Evolutionary conservation across 2,113 vertebrate species (phyloP).

Genomic region (Rhadina sibilatrix): DNA sequence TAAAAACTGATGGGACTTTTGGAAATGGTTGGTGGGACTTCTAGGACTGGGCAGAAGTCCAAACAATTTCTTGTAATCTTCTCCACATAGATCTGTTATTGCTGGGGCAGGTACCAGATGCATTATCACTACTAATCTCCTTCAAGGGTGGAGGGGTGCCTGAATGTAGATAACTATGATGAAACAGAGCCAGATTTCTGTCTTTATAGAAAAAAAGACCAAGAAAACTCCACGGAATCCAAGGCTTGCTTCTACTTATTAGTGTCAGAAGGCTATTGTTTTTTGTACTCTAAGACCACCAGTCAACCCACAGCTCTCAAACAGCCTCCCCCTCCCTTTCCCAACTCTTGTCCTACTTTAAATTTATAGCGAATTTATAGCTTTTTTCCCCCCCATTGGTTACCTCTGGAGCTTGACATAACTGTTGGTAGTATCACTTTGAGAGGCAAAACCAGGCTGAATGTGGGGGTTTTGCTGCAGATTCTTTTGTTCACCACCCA

Average conservation of each 20-base stretch:
- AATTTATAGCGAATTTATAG: not conserved
- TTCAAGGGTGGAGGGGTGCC: conserved; percentile 36
- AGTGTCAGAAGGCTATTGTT: not conserved
- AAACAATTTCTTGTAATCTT: conserved; percentile 47
- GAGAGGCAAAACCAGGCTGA: not conserved
- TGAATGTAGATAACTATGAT: not conserved
- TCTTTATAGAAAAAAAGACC: not conserved
- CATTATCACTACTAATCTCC: conserved; percentile 49
- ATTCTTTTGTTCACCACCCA: not conserved
- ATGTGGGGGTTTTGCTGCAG: not conserved
- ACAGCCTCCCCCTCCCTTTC: not conserved
- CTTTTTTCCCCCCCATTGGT: fast-evolving
- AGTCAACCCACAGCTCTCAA: not conserved
- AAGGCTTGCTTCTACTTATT: not conserved
- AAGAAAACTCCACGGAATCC: not conserved
- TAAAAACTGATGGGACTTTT: conserved; percentile 51
- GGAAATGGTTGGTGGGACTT: conserved; percentile 47
- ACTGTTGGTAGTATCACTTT: not conserved
- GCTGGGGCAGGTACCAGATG: conserved; percentile 60
- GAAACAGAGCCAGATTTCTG: conserved; percentile 54
- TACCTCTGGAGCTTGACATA: not conserved
- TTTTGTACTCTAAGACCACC: not conserved
- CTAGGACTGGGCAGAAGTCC: conserved; percentile 47
- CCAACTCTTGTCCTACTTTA: not conserved
- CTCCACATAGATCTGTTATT: conserved; percentile 27